Base-by-base conservation (phyloP, 2,113 vertebrate species). In the Kobus ellipsiprymnus region DNA sequence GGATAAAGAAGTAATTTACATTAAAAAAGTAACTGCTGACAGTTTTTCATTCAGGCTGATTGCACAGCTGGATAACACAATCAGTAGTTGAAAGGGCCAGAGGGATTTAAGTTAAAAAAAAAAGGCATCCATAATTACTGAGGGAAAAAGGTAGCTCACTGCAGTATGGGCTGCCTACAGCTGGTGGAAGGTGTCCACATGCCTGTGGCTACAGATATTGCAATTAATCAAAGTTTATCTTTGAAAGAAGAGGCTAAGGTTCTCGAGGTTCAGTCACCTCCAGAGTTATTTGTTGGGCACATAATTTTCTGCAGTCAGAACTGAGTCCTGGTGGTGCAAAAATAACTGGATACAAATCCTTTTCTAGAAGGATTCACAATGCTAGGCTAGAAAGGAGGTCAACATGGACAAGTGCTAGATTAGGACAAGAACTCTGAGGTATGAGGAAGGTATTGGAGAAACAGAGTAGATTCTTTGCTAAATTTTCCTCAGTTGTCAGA, bases 1-100 rank as follows among this genome's bases (percentile, higher is more conserved):
- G 19, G 36, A 85, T 78, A 87, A 94, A 95, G 64, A 91, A 74
- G 59, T 88, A 1, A 59, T 87, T 96, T 94, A 86, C 94, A 93
- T 92, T 86, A 71, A 52, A 97, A 90, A n/a, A 83, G 52, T 84
- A 95, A 83, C 8, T 93, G 59, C 62, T 84, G 36, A 91, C 46
- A 86, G 23, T 15, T 74, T 82, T 55, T 71, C 29, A 86, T 82
- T 44, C 5, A 83, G 59, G 15, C 44, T 96, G 57, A 59, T 93
- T 89, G 62, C 27, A 83, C 48, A 92, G 46, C 83, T 82, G 78
- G n/a, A 81, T 90, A 94, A 59, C 36, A 87, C 27, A 90, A 74
- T 85, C 64, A 62, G 17, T 86, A 87, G 71, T 48, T 93, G 83
- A 87, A 94, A 93, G 30, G 64, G 44, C 83, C 15, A 2, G 48